Conservation (phyloP, 2,797 vertebrate genomes). For the Macropus fuliginosus region DNA sequence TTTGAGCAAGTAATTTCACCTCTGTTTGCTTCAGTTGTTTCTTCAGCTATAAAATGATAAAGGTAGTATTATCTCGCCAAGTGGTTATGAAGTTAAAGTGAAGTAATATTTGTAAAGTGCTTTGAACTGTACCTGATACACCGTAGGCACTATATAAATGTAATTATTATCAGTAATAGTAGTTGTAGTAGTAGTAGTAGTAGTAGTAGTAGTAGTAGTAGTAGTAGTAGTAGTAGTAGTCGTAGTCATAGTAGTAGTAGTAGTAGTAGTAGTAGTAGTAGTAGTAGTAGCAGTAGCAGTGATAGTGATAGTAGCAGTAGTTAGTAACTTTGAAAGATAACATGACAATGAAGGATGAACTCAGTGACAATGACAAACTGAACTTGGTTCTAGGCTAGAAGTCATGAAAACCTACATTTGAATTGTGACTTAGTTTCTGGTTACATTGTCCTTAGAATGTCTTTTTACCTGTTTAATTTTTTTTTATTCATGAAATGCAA, state of each 20-base stretch:
- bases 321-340: background rate
- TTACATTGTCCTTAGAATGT: background rate
- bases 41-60: background rate
- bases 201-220: too few species aligned
- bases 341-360: background rate
- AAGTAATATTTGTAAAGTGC: background rate
- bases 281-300: too few species aligned
- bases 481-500: background rate
- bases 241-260: too few species aligned
- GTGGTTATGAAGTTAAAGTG: background rate
- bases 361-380: background rate
- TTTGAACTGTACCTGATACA: background rate
- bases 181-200: too few species aligned
- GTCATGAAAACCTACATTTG: background rate
- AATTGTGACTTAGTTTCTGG: background rate
- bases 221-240: too few species aligned
- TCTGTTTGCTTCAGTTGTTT: background rate
- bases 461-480: background rate
- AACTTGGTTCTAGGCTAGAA: background rate
- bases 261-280: too few species aligned
- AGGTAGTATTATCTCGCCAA: background rate
- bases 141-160: background rate
- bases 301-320: background rate
- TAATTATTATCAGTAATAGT: background rate
- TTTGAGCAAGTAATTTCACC: background rate